Base-by-base conservation (phyloP, 2,113 vertebrate species). In the Cyanoderma ruficeps region DNA sequence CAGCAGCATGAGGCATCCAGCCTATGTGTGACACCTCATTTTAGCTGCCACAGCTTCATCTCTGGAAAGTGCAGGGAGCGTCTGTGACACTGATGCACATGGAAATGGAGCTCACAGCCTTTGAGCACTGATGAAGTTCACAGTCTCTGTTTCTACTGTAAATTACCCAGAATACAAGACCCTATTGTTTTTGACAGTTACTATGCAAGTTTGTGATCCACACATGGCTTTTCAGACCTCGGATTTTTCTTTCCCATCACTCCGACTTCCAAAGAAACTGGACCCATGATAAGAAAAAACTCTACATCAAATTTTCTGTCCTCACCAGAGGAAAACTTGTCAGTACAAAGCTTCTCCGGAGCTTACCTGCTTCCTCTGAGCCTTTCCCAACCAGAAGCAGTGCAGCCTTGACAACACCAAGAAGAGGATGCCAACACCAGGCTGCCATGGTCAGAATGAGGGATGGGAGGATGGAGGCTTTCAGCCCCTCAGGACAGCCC, bases 61-160 rank as follows among this genome's bases (percentile, higher is more conserved):
- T 83, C 52, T 47, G 31, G 21, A 9, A 96, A 93, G 47, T 8
- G 6, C 50, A 89, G 33, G 47, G 42, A 94, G 77, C 50, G 31
- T 46, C 59, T 84, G 19, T 39, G 81, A 75, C 27, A 75, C 35
- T 6, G 41, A 59, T 0, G 0, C 39, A 72, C 15, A 15, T 0
- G 60, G 53, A 91, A 92, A 57, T 8, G 47, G 16, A 83, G 28
- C 63, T 90, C 46, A 71, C 68, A 82, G 60, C 33, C 52, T 64
- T 20, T 63, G 37, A 74, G 65, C 39, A 30, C 41, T 65, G 67
- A 52, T 53, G 4, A 90, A 90, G 42, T 53, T 76, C 30, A 4
- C n/a, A 20, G 30, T 14, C 42, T 57, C 89, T 81, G 21, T 22
- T 89, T 93, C 79, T 64, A 59, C 57, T 79, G 31, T 37, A 55